Evolutionary conservation across 2,888 invertebrate genomes (phyloP), one percentile per base, ranked within the genome.

Genomic region (Eupithecia inturbata): DNA sequence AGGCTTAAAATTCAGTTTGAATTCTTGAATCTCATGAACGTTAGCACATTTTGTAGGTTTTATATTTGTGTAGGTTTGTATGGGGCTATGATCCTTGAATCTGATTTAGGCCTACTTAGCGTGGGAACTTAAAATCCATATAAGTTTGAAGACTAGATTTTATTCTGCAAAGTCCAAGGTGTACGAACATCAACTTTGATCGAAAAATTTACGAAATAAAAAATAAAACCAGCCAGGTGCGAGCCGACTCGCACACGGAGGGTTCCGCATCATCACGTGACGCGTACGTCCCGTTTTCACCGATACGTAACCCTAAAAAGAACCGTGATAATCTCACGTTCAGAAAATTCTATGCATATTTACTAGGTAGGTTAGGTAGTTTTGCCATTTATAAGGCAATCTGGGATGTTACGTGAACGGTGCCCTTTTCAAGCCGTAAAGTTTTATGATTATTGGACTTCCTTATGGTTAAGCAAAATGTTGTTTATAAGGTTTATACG

Each of bases 401-500:
- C 45, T 33, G 41, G 49, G 33, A 62, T 66, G 66, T 72, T 70
- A 67, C 49, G 71, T 69, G 69, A 70, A 72, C 67, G 69, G 68
- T 67, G 70, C 75, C 75, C 75, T 72, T 70, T 70, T 45, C 69
- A 45, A 70, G 67, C 70, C 63, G 60, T 64, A 67, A 72, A 67
- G 68, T 70, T 72, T 74, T 75, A 75, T 75, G 72, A 62, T 75
- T 49, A 72, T 67, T 67, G 14, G 60, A 72, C 57, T 62, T 75
- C 53, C 72, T 67, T 67, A 60, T 57, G 33, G 57, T 72, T 70
- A 67, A 39, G 71, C 67, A 72, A 67, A 49, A 66, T 45, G 36
- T 19, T 67, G 64, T 1, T 26, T 49, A 41, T 39, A 67, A 71
- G 19, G 49, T 63, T 62, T 62, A 49, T 26, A 67, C 2, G 70